Conservation (phyloP, 2,113 vertebrate species). For the Caranx melampygus region DNA sequence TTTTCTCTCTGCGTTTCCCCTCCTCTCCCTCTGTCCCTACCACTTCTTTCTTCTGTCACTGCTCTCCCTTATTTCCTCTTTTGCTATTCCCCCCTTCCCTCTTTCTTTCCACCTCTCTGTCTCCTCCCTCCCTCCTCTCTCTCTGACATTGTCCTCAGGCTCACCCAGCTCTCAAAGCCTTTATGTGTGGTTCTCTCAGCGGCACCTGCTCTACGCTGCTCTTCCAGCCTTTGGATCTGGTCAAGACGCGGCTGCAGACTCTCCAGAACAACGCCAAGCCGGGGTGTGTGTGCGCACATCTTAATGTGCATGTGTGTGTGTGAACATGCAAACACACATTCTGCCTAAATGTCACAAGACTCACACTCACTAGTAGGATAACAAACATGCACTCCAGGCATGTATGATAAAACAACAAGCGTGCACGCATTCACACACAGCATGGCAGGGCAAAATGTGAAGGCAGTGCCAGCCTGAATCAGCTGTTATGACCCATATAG, state of each 20-base stretch:
- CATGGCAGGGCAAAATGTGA: slow-evolving; percentile 6
- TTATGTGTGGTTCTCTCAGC: slow-evolving; percentile 95
- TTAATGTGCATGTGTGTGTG: no score
- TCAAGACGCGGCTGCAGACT: slow-evolving; percentile 95
- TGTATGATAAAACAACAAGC: neutral
- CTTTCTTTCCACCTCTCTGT: neutral
- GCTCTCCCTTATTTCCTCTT: neutral
- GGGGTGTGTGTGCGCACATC: slow-evolving; percentile 65
- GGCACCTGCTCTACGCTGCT: slow-evolving; percentile 96
- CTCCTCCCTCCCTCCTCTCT: neutral
- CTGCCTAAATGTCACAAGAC: neutral
- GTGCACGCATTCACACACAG: neutral
- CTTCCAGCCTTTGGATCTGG: slow-evolving; percentile 95
- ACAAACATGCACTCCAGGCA: neutral
- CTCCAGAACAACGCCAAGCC: slow-evolving; percentile 84
- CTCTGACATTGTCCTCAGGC: slow-evolving; percentile 78
- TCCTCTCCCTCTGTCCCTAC: neutral
- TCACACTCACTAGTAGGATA: neutral
- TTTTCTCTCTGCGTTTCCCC: neutral
- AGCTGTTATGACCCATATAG: slow-evolving; percentile 48
- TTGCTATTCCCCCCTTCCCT: neutral
- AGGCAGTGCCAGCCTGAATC: slow-evolving; percentile 28
- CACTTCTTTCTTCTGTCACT: neutral
- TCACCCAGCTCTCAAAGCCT: slow-evolving; percentile 95
- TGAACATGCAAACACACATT: neutral